Evolutionary conservation across 2,113 vertebrate genomes (phyloP).

Genomic region (Anhinga anhinga): DNA sequence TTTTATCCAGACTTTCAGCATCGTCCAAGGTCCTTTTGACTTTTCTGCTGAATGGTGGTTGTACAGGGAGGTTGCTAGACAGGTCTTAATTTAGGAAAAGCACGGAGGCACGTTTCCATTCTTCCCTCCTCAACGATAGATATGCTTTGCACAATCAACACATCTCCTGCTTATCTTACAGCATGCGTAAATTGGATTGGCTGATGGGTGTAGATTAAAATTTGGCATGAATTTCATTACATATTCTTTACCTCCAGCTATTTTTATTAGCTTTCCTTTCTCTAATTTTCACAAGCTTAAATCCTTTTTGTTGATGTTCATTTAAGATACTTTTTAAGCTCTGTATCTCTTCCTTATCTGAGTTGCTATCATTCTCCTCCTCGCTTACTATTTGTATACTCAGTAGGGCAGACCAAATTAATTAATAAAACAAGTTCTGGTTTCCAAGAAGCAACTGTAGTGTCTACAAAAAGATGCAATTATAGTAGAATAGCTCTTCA

Average conservation of each 20-base stretch:
- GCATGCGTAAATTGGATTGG: fast-evolving
- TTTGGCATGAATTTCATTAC: neutral
- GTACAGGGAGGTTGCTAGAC: neutral
- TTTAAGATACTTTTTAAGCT: neutral
- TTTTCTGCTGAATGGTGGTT: neutral
- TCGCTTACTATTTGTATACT: constrained; percentile 53
- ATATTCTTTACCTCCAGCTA: neutral
- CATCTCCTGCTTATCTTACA: neutral
- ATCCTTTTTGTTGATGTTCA: neutral
- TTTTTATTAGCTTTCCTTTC: neutral
- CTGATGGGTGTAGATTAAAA: neutral
- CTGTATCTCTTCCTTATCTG: neutral
- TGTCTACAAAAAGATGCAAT: constrained; percentile 37
- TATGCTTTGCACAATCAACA: neutral
- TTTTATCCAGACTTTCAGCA: neutral
- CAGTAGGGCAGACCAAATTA: constrained; percentile 62
- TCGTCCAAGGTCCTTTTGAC: neutral
- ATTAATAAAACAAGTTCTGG: constrained; percentile 66
- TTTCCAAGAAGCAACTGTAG: constrained; percentile 54
- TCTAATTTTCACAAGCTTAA: neutral
- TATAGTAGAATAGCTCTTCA: neutral
- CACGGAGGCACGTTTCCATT: neutral
- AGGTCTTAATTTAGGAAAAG: neutral
- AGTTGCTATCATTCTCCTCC: neutral
- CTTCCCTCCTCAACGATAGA: neutral